These are phyloP conservation scores for Drosophila peninsularis DNA, from an alignment of 2,888 invertebrate genomes.

Conservation along the genomic window DNA sequence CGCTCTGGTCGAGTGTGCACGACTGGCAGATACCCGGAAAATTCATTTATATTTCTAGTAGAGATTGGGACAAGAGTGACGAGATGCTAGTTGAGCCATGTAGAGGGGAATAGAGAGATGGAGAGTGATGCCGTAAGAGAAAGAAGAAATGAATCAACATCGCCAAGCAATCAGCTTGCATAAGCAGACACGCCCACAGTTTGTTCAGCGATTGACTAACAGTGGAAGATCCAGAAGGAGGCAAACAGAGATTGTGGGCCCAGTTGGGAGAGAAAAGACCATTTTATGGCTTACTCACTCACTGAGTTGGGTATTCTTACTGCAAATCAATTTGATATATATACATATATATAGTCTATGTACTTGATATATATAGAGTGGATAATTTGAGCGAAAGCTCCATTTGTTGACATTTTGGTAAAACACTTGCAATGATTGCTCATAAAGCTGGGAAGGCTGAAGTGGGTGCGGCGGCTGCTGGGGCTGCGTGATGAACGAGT, in stretches of 20 bases:
- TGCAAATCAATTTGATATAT: neutral
- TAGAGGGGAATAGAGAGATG: too few relatives aligned
- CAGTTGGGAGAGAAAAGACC: neutral
- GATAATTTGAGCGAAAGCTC: slow-evolving; percentile 13
- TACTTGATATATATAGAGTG: too few relatives aligned
- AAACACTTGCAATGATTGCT: slow-evolving; percentile 37
- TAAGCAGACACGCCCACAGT: too few relatives aligned
- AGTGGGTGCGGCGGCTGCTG: slow-evolving; percentile 17
- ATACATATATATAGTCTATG: neutral
- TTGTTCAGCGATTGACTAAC: neutral
- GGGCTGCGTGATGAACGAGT: slow-evolving; percentile 60
- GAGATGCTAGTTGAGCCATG: too few relatives aligned
- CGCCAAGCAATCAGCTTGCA: too few relatives aligned
- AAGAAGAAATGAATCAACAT: too few relatives aligned
- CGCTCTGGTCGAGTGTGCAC: neutral
- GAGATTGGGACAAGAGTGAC: too few relatives aligned
- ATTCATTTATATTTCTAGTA: neutral
- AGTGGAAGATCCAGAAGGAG: neutral
- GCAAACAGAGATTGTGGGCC: neutral
- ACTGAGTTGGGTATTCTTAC: too few relatives aligned
- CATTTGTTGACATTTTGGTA: slow-evolving; percentile 22
- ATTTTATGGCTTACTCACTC: neutral
- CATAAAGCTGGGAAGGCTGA: slow-evolving; percentile 39
- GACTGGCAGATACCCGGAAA: neutral
- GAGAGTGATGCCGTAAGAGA: too few relatives aligned